Conservation (phyloP, 2,888 invertebrate genomes). For the Heliconius hortense region DNA sequence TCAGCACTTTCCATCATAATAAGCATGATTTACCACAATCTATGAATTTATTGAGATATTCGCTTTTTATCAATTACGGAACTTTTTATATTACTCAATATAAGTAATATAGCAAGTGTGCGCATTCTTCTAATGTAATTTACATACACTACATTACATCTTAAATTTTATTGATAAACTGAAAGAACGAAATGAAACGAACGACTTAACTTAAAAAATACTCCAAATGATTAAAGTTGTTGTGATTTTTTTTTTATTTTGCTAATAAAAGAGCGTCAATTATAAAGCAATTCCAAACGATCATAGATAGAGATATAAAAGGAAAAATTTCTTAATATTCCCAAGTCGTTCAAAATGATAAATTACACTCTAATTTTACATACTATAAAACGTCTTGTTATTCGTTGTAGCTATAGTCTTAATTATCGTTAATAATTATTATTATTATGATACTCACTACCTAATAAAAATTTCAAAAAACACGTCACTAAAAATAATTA, state of each 20-base stretch:
- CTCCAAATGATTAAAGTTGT: not conserved
- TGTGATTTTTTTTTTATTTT: not conserved
- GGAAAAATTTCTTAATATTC: conserved; percentile 13
- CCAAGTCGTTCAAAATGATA: conserved; percentile 1
- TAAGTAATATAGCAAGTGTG: conserved; percentile 16
- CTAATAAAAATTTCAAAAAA: conserved; percentile 17
- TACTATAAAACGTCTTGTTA: conserved; percentile 12
- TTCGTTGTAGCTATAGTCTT: conserved; percentile 22
- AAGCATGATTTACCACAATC: not conserved
- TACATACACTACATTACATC: not conserved
- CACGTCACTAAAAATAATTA: conserved; percentile 11
- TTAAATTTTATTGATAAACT: conserved; percentile 3
- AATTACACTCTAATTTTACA: conserved; percentile 5
- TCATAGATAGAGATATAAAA: too few relatives aligned
- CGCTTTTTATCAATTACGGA: not conserved
- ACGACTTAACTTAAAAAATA: not conserved
- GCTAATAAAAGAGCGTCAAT: not conserved
- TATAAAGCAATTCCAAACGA: not conserved
- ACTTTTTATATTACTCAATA: conserved; percentile 15
- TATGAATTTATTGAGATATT: not conserved
- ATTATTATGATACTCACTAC: conserved; percentile 12
- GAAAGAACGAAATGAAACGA: too few relatives aligned
- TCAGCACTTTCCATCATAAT: not conserved
- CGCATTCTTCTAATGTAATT: conserved; percentile 12
- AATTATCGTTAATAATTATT: not conserved